phyloP scores from a whole-genome alignment of 2,888 invertebrate species.

The Eurois occulta region DNA sequence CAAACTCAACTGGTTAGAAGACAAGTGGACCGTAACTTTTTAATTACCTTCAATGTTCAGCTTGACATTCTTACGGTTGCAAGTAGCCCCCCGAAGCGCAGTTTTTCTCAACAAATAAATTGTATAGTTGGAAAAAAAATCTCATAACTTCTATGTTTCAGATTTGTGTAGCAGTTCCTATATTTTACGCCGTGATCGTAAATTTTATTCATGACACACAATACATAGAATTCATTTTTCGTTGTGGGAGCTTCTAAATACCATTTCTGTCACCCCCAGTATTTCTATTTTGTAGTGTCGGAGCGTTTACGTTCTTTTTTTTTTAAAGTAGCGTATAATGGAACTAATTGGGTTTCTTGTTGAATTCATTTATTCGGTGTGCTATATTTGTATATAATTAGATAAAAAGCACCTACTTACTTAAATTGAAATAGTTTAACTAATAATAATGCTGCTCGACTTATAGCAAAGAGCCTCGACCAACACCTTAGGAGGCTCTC shows the following conservation, averaged over 20 bases:
- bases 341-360: constrained; percentile 13
- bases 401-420: background rate
- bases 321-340: background rate
- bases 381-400: background rate
- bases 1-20: background rate
- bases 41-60: constrained; percentile 29
- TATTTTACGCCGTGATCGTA: constrained; percentile 68
- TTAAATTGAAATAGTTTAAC: background rate
- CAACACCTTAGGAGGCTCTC: too few relatives aligned
- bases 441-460: background rate
- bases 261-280: constrained; percentile 61
- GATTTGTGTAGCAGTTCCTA: constrained; percentile 75
- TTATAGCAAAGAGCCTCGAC: too few relatives aligned
- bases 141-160: constrained; percentile 86
- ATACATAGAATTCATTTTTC: constrained; percentile 52
- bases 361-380: background rate
- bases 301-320: constrained; percentile 72
- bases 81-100: constrained; percentile 62
- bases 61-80: constrained; percentile 12
- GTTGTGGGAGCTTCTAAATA: constrained; percentile 67
- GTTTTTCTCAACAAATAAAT: constrained; percentile 61
- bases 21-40: constrained; percentile 37
- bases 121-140: constrained; percentile 69
- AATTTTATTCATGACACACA: constrained; percentile 54
- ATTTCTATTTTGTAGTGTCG: constrained; percentile 70